These are phyloP conservation scores for Melanophora roralis DNA, from an alignment of 2,888 invertebrate species.

Conservation along the genomic window DNA sequence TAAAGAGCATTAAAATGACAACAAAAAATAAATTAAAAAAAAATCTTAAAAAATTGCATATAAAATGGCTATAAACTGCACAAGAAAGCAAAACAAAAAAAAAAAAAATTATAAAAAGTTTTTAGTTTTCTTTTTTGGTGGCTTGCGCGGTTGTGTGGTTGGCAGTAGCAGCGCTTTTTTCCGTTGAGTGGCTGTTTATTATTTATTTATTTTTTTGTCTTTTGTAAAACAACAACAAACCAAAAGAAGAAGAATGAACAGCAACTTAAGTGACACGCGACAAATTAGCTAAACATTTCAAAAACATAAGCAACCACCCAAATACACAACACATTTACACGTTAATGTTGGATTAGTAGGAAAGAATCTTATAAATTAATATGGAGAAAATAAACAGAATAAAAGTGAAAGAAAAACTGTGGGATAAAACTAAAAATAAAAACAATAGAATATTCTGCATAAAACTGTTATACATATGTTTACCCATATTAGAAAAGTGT, in stretches of 20 bases:
- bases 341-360: no score
- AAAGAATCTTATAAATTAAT: no score
- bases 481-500: no score
- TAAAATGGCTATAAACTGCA: slow-evolving; percentile 21
- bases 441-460: no score
- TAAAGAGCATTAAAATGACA: slow-evolving; percentile 17
- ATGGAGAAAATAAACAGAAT: no score
- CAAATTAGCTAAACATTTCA: slow-evolving; percentile 56
- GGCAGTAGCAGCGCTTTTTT: neutral
- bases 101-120: slow-evolving; percentile 22
- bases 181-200: neutral
- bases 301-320: slow-evolving; percentile 3
- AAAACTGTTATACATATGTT: no score
- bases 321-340: neutral
- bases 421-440: no score
- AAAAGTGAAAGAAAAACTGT: no score
- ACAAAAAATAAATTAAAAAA: neutral
- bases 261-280: slow-evolving; percentile 59
- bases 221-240: slow-evolving; percentile 27
- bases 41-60: slow-evolving; percentile 7
- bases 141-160: slow-evolving; percentile 17
- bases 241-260: slow-evolving; percentile 36
- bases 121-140: neutral
- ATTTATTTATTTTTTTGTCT: slow-evolving; percentile 9
- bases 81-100: neutral